Percentiles rank a stretch among this genome's conserved stretches.
Evolutionary conservation across 2,888 invertebrate genomes (phyloP).

Genomic region (Morpho achilles): DNA sequence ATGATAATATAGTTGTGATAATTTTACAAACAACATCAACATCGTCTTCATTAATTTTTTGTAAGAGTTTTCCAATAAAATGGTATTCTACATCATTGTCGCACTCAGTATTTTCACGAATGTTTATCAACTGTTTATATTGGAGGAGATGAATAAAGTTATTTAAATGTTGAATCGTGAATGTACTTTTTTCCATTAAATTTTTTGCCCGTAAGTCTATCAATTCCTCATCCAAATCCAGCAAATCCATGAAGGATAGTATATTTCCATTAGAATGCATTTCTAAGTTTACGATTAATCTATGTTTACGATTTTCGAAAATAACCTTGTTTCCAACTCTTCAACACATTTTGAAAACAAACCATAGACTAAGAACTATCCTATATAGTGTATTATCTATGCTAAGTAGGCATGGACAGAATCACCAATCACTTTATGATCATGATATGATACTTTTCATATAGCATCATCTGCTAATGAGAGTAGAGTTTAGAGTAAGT

Average conservation of each 20-base stretch:
- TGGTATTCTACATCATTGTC: slow-evolving; percentile 54
- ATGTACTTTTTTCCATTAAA: slow-evolving; percentile 46
- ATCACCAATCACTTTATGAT: too few species aligned
- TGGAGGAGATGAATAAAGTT: slow-evolving; percentile 53
- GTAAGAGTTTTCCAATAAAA: slow-evolving; percentile 51
- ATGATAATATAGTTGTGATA: slow-evolving; percentile 43
- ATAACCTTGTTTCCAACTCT: too few species aligned
- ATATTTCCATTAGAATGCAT: slow-evolving; percentile 39
- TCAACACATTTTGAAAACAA: too few species aligned
- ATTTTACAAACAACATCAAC: slow-evolving; percentile 53
- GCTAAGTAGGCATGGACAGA: too few species aligned
- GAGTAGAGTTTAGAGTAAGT: too few species aligned
- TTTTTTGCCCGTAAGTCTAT: slow-evolving; percentile 53
- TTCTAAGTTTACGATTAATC: slow-evolving; percentile 29
- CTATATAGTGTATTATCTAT: too few species aligned
- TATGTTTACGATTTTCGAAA: too few species aligned
- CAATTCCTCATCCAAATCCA: slow-evolving; percentile 65
- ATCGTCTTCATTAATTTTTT: slow-evolving; percentile 39
- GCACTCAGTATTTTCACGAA: slow-evolving; percentile 57
- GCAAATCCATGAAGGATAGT: slow-evolving; percentile 55
- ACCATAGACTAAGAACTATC: too few species aligned
- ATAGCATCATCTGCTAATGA: too few species aligned
- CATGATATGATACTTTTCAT: too few species aligned
- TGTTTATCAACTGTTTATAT: slow-evolving; percentile 63
- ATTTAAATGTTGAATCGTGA: slow-evolving; percentile 47